Evolutionary conservation across 2,888 invertebrate genomes (phyloP), one percentile per base, ranked within the genome.

Genomic region (Proisotoma minuta): DNA sequence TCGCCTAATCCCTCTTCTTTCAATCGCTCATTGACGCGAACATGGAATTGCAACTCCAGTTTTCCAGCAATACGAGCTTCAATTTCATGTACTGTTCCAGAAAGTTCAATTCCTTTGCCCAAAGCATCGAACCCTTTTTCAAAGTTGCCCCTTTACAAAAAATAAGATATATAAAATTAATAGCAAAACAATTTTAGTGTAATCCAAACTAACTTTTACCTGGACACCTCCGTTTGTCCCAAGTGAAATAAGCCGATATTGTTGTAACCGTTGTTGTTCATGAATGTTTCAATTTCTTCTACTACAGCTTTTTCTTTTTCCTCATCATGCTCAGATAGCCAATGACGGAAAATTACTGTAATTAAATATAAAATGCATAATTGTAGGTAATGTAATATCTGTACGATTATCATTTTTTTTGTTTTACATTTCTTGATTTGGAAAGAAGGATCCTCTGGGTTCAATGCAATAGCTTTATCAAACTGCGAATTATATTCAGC

Each of bases 181-280:
- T 24, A 28, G 12, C 15, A 24, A 53, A 24, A 4, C 27, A 49
- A 40, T 39, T 5, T 49, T 23, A 40, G 18, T n/a, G 18, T n/a
- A 47, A n/a, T 18, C 47, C 3, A 52, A 28, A 23, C 4, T 22
- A 15, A 5, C 39, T 28, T 64, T 61, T 50, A 68, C 68, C 43
- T 12, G 18, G 43, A 23, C 3, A 64, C 29, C 18, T 66, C 48
- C 24, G 57, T 48, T 28, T 57, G 59, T n/a, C 56, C 65, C 40
- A 68, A 62, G 43, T 66, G 65, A 51, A 54, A 68, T 15, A 54
- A 63, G 1, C 52, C 56, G 20, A 60, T 39, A 18, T 51, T 52
- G 8, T 43, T 60, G 5, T 52, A 27, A 8, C 57, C 61, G 12
- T 54, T 58, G 27, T 58, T 59, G 18, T 66, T 53, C 26, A 61